phyloP scores from a whole-genome alignment of 2,888 invertebrate genomes.

The Apodemia zela region DNA sequence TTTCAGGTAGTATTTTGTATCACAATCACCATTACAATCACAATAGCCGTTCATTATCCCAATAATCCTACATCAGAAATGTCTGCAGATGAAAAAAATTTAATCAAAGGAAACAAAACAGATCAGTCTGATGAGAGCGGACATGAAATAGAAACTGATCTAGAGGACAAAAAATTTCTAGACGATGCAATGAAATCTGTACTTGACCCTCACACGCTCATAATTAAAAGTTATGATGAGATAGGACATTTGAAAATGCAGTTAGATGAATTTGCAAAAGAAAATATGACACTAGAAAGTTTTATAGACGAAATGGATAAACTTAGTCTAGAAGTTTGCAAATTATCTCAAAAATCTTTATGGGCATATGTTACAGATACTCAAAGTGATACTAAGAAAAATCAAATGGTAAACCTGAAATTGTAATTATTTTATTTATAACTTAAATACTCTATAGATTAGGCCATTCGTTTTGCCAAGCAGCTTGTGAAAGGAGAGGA shows the following conservation, averaged over 20 bases:
- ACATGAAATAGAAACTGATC: constrained; percentile 59
- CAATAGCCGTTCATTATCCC: constrained; percentile 51
- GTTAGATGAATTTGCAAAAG: constrained; percentile 54
- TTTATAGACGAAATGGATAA: constrained; percentile 71
- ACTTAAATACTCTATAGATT: not conserved
- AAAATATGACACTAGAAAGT: constrained; percentile 51
- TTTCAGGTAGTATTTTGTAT: constrained; percentile 37
- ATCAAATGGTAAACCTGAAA: constrained; percentile 56
- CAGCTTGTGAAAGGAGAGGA: too few species aligned
- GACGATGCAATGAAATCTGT: constrained; percentile 66
- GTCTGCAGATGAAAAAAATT: constrained; percentile 59
- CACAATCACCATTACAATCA: constrained; percentile 39
- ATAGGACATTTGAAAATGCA: constrained; percentile 54
- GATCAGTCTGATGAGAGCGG: constrained; percentile 64
- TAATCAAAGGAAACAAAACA: constrained; percentile 50
- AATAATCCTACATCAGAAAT: constrained; percentile 65
- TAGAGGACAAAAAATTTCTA: constrained; percentile 64
- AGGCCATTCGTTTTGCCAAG: too few species aligned
- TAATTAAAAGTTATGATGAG: constrained; percentile 46
- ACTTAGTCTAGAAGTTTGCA: constrained; percentile 65
- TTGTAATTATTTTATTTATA: not conserved
- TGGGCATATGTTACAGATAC: constrained; percentile 71
- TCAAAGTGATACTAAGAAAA: constrained; percentile 60
- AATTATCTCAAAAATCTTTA: constrained; percentile 63
- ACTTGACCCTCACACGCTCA: constrained; percentile 54